These are phyloP conservation scores for Sternarchorhynchus goeldii DNA, from an alignment of 2,797 vertebrate species.

Conservation along the genomic window DNA sequence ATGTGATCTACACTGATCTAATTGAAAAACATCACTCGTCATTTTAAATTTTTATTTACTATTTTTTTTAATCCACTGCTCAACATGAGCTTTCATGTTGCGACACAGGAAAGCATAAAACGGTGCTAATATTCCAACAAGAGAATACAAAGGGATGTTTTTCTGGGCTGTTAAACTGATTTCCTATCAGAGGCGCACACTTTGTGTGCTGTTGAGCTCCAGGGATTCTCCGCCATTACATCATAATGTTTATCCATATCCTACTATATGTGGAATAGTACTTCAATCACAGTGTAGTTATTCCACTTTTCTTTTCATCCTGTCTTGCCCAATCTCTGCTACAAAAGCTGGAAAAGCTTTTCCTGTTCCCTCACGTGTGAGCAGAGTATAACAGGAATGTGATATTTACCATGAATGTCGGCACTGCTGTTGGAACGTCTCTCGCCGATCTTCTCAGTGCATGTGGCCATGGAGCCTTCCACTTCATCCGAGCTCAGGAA, in stretches of 20 bases:
- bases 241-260: no score
- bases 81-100: neutral
- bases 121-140: neutral
- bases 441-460: conserved; percentile 80
- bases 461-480: conserved; percentile 73
- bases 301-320: no score
- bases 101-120: neutral
- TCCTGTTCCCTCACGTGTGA: neutral
- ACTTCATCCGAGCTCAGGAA: conserved; percentile 81
- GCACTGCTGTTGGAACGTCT: conserved; percentile 84
- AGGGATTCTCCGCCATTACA: neutral
- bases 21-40: neutral
- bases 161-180: neutral
- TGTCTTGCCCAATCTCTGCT: no score
- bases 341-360: neutral
- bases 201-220: neutral
- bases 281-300: no score
- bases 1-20: neutral
- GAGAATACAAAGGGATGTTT: neutral
- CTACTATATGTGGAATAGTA: no score
- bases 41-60: neutral
- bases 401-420: conserved; percentile 84
- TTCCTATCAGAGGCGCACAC: neutral
- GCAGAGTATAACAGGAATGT: neutral
- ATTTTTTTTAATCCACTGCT: neutral